Percentiles rank a stretch among this genome's conserved stretches.
These are phyloP conservation scores for Spongilla lacustris DNA, from an alignment of 37 sponge, comb jelly and placozoan genomes.

Conservation along the genomic window DNA sequence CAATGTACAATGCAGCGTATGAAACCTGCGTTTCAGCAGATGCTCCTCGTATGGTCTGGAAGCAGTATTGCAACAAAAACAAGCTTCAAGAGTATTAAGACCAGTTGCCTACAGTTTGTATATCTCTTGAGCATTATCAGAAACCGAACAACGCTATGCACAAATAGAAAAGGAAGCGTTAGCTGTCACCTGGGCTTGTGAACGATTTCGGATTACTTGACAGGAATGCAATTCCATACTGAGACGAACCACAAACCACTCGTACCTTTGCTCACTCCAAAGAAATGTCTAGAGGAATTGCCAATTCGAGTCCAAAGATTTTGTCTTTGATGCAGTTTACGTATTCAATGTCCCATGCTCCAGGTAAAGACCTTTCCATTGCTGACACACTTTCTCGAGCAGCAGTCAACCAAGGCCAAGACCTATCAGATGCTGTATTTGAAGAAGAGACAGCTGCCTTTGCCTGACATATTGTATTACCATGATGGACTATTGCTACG, in stretches of 20 bases:
- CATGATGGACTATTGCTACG: conserved; percentile 11
- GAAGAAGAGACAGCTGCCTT: conserved; percentile 1
- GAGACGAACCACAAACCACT: conserved; percentile 32
- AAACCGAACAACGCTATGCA: conserved; percentile 12
- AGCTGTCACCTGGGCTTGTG: conserved; percentile 18
- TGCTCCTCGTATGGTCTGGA: conserved; percentile 15
- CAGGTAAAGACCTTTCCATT: conserved; percentile 19
- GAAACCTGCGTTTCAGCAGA: conserved; percentile 9
- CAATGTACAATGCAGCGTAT: conserved; percentile 9
- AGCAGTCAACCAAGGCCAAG: not conserved
- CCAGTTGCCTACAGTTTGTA: conserved; percentile 16
- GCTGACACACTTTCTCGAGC: conserved; percentile 4
- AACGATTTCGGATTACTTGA: conserved; percentile 12
- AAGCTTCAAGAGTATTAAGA: not conserved
- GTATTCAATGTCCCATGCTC: conserved; percentile 19
- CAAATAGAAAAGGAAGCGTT: conserved; percentile 27
- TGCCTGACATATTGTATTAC: not conserved
- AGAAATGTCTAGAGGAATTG: conserved; percentile 17
- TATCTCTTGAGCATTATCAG: not conserved
- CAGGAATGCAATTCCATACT: conserved; percentile 30
- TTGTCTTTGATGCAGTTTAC: conserved; percentile 9
- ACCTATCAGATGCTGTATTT: not conserved
- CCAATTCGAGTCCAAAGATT: conserved; percentile 31
- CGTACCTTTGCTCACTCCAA: conserved; percentile 3
- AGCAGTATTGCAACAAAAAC: not conserved